phyloP scores from a whole-genome alignment of 2,888 invertebrate species.

The Stegana nigrithorax region DNA sequence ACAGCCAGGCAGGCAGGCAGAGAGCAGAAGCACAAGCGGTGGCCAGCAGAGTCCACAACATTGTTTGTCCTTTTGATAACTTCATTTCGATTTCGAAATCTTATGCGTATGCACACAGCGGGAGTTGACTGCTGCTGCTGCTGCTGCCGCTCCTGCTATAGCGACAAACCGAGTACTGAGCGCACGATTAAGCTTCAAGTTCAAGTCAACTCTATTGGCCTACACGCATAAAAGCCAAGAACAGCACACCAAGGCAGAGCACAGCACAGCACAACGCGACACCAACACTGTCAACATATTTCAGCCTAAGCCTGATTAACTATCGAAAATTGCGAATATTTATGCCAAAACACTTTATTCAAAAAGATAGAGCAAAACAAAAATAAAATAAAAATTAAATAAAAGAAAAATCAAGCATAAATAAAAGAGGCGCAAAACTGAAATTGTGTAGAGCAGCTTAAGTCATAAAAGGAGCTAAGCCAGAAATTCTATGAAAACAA shows the following conservation, averaged over 20 bases:
- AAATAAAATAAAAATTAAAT: too few species aligned
- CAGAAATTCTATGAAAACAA: constrained; percentile 17
- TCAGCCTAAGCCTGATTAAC: constrained; percentile 62
- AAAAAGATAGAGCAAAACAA: background rate
- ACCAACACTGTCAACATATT: constrained; percentile 60
- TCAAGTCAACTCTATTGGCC: too few species aligned
- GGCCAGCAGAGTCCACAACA: constrained; percentile 29
- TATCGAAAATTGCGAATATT: constrained; percentile 40
- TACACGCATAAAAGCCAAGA: background rate
- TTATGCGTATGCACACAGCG: background rate
- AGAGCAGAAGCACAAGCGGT: too few species aligned
- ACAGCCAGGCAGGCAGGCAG: too few species aligned
- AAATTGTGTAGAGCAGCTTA: background rate
- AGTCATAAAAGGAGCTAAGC: constrained; percentile 20
- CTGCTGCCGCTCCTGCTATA: background rate
- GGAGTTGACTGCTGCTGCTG: background rate
- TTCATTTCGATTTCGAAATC: constrained; percentile 41
- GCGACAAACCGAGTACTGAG: too few species aligned
- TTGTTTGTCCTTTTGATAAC: constrained; percentile 59
- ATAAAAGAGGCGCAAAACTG: background rate
- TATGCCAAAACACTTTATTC: constrained; percentile 16
- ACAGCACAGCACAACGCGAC: constrained; percentile 2
- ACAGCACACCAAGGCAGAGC: too few species aligned
- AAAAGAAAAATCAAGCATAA: too few species aligned
- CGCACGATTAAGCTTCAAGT: constrained; percentile 8